Base-by-base conservation (phyloP, 2,888 invertebrate species). In the Tinea semifulvella region DNA sequence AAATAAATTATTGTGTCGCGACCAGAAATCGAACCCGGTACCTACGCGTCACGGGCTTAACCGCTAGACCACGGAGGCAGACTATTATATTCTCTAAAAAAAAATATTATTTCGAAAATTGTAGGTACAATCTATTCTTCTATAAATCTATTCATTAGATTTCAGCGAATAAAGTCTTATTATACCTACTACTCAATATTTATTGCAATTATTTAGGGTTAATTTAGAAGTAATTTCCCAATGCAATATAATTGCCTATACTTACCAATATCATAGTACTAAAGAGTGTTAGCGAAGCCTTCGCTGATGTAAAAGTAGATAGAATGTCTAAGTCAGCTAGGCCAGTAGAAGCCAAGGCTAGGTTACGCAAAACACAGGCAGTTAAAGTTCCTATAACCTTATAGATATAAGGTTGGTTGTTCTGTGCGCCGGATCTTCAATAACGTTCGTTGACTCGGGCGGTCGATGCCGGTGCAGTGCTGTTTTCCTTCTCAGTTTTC, bases 301-400 rank as follows among this genome's bases (percentile, higher is more conserved):
- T 74, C 72, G 69, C 65, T 60, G 61, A 71, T 70, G 76, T 79
- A 80, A 80, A 79, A 80, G 79, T 80, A 77, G 79, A 79, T 80
- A 80, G 79, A 80, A 80, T 79, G 79, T 80, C 79, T 80, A 80
- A 80, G 77, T 77, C 79, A 79, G 79, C 73, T 71, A 75, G 76
- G 77, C 77, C 76, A 79, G 77, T 76, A 71, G 65, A 64, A 80
- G 79, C 79, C 79, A 79, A 80, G 79, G 79, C 79, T 79, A 79
- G 72, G 68, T 71, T 75, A 67, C 53, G 52, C 48, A 49, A 55
- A n/a, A n/a, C n/a, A n/a, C n/a, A n/a, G n/a, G n/a, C n/a, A n/a
- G n/a, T n/a, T n/a, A n/a, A n/a, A n/a, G n/a, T n/a, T n/a, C 16
- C 27, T 42, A 13, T 27, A 26, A 7, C 2, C 1, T 3, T 8